These are phyloP conservation scores for Lepidurus arcticus DNA, from an alignment of 1,140 invertebrate genomes.

Conservation along the genomic window DNA sequence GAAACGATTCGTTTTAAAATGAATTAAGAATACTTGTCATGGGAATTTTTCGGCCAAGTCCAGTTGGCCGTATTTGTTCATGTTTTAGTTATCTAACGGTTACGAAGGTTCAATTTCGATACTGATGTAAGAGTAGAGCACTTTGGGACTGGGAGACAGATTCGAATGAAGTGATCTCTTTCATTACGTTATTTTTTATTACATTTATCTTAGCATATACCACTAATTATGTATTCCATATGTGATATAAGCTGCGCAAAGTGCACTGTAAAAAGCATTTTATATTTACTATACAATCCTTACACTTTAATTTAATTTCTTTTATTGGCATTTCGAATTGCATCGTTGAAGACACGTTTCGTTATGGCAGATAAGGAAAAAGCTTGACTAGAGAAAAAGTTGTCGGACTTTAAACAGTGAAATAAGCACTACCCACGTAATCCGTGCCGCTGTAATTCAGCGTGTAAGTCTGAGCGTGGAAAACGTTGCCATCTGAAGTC, in stretches of 20 bases:
- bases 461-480: conserved; percentile 46
- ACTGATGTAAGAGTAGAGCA: no score
- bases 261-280: conserved; percentile 4
- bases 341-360: no score
- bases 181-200: not conserved
- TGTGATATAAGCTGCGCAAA: not conserved
- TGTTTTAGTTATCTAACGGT: no score
- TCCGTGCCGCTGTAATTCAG: conserved; percentile 66
- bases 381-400: not conserved
- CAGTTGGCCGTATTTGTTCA: no score
- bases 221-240: not conserved
- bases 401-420: conserved; percentile 55
- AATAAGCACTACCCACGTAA: conserved; percentile 71
- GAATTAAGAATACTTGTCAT: no score
- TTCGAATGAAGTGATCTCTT: not conserved
- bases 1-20: no score
- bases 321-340: no score
- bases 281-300: not conserved
- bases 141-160: no score
- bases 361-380: not conserved
- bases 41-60: no score
- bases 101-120: no score
- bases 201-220: not conserved
- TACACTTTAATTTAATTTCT: not conserved
- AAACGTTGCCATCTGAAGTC: conserved; percentile 56